Conservation (phyloP, 2,113 vertebrate species). For the Oreochromis spilurus region DNA sequence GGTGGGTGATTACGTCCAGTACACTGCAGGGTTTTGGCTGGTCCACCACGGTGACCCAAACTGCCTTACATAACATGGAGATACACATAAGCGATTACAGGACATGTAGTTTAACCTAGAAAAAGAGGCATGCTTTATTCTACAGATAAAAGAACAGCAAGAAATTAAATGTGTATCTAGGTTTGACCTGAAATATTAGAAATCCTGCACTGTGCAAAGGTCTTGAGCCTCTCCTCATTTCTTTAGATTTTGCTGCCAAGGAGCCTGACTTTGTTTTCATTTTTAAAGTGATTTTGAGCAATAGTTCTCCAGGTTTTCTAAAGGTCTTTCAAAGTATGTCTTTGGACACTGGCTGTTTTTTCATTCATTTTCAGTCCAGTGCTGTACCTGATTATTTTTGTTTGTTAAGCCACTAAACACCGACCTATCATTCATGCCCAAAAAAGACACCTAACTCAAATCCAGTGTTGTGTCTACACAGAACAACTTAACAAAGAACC, state of each 20-base stretch:
- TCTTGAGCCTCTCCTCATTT: neutral
- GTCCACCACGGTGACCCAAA: conserved; percentile 19
- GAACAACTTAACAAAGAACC: neutral
- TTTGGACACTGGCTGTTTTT: neutral
- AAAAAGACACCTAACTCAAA: neutral
- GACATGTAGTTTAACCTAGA: neutral
- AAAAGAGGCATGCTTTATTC: neutral
- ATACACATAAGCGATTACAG: neutral
- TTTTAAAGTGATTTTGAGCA: neutral
- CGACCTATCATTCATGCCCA: neutral
- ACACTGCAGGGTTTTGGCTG: conserved; percentile 6
- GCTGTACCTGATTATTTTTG: neutral
- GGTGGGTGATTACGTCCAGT: conserved; percentile 52
- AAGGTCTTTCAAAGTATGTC: neutral
- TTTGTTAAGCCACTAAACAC: neutral
- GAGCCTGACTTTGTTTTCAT: neutral
- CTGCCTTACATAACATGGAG: neutral
- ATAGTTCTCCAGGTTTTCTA: neutral
- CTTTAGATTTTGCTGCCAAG: neutral
- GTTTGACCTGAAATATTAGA: neutral
- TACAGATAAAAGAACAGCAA: neutral
- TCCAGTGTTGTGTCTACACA: neutral
- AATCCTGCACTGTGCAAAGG: neutral
- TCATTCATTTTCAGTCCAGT: neutral
- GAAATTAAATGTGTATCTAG: neutral